These are phyloP conservation scores for Bufotes viridis DNA, from an alignment of 2,797 vertebrate genomes.

Conservation along the genomic window DNA sequence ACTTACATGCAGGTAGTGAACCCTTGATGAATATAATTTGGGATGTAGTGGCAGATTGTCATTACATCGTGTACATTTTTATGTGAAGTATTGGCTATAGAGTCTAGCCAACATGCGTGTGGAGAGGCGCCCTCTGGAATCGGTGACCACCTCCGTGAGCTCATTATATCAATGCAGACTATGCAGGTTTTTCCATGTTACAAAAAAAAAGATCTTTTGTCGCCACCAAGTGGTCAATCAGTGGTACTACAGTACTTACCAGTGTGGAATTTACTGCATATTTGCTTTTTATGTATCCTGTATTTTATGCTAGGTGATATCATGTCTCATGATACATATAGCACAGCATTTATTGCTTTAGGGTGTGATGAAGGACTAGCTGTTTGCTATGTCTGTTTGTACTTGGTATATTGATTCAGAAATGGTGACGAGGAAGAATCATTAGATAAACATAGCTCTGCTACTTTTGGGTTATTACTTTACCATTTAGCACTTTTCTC, in stretches of 20 bases:
- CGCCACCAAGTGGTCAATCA: not conserved
- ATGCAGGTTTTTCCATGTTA: not conserved
- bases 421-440: no score
- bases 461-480: no score
- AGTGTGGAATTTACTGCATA: no score
- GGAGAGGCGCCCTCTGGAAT: not conserved
- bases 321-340: not conserved
- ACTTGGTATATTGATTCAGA: not conserved
- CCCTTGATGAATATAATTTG: no score
- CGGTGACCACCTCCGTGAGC: not conserved
- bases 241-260: not conserved
- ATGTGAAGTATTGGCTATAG: not conserved
- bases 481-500: no score
- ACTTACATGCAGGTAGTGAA: not conserved
- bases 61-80: not conserved
- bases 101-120: not conserved
- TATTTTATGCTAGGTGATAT: not conserved
- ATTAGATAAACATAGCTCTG: no score
- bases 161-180: not conserved
- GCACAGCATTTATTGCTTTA: not conserved
- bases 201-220: not conserved
- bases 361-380: not conserved
- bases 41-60: no score
- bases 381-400: not conserved
- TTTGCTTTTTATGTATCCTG: no score